Conservation (phyloP, 1,140 invertebrate species). For the Calosoma granatense region DNA sequence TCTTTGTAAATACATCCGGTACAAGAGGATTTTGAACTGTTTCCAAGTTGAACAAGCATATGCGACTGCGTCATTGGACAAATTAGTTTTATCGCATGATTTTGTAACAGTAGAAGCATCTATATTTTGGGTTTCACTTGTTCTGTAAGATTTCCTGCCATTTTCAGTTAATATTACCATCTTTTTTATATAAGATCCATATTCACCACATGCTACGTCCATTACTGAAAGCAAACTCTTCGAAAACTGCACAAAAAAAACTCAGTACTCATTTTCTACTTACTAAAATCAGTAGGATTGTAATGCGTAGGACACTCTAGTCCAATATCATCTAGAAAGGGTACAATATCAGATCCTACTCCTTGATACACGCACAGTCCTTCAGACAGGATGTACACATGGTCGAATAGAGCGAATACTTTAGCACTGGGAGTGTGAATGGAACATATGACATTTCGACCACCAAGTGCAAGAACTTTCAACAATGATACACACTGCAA, state of each 20-base stretch:
- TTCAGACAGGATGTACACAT: slow-evolving; percentile 85
- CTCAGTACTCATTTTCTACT: too few relatives aligned
- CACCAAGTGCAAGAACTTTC: slow-evolving; percentile 80
- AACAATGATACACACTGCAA: slow-evolving; percentile 85
- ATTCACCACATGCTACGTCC: slow-evolving; percentile 90
- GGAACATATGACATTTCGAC: slow-evolving; percentile 91
- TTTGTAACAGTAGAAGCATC: slow-evolving; percentile 47
- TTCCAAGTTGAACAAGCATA: too few relatives aligned
- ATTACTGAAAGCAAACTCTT: too few relatives aligned
- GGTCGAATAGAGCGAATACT: slow-evolving; percentile 95
- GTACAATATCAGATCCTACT: slow-evolving; percentile 70
- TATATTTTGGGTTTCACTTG: slow-evolving; percentile 58
- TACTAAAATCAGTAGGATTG: slow-evolving; percentile 95
- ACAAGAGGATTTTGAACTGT: too few relatives aligned
- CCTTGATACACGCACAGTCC: slow-evolving; percentile 93
- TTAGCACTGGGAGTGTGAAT: slow-evolving; percentile 96
- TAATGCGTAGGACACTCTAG: slow-evolving; percentile 92
- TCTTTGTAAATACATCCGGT: slow-evolving; percentile 42
- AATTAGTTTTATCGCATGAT: slow-evolving; percentile 43
- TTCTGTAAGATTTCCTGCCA: too few relatives aligned
- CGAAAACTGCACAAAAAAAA: too few relatives aligned
- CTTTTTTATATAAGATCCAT: slow-evolving; percentile 79
- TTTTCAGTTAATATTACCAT: slow-evolving; percentile 75
- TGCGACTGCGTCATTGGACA: slow-evolving; percentile 35
- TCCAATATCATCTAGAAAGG: slow-evolving; percentile 73